Evolutionary conservation across 2,888 invertebrate species (phyloP).

Genomic region (Caenorhabditis afra): DNA sequence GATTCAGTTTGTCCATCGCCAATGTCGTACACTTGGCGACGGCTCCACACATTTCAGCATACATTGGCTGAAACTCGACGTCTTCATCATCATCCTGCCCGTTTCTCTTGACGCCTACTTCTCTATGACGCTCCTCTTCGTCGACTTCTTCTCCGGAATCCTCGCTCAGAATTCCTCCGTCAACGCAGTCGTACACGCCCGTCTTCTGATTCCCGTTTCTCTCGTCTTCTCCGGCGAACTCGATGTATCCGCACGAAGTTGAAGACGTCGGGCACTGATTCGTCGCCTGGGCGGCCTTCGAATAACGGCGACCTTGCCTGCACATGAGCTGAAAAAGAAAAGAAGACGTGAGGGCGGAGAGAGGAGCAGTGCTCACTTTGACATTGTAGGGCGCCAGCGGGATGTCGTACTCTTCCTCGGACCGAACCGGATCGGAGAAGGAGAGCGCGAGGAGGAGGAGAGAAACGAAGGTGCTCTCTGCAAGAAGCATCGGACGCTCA

Average conservation of each 20-base stretch:
- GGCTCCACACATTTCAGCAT: conserved; percentile 64
- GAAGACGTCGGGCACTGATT: conserved; percentile 67
- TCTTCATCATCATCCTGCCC: neutral
- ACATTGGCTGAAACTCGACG: conserved; percentile 48
- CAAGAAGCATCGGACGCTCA: conserved; percentile 32
- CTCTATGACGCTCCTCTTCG: conserved; percentile 29
- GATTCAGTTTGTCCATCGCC: conserved; percentile 60
- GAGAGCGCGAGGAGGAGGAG: conserved; percentile 14
- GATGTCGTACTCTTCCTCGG: conserved; percentile 50
- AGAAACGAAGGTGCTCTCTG: neutral
- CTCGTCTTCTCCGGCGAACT: conserved; percentile 53
- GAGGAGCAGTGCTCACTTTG: conserved; percentile 52
- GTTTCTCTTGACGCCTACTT: too few relatives aligned
- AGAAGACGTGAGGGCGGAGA: conserved; percentile 8
- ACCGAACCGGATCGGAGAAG: conserved; percentile 5
- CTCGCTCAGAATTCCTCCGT: conserved; percentile 63
- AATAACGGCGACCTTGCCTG: conserved; percentile 64
- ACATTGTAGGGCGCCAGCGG: conserved; percentile 72
- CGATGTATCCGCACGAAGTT: conserved; percentile 67
- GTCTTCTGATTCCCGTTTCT: conserved; percentile 51
- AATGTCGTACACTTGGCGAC: conserved; percentile 59
- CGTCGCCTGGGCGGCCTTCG: conserved; percentile 57
- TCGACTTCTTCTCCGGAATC: conserved; percentile 59
- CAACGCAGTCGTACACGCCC: conserved; percentile 69
- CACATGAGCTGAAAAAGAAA: conserved; percentile 62